phyloP scores from a whole-genome alignment of 2,888 invertebrate genomes.

The Drosophila greeni region DNA sequence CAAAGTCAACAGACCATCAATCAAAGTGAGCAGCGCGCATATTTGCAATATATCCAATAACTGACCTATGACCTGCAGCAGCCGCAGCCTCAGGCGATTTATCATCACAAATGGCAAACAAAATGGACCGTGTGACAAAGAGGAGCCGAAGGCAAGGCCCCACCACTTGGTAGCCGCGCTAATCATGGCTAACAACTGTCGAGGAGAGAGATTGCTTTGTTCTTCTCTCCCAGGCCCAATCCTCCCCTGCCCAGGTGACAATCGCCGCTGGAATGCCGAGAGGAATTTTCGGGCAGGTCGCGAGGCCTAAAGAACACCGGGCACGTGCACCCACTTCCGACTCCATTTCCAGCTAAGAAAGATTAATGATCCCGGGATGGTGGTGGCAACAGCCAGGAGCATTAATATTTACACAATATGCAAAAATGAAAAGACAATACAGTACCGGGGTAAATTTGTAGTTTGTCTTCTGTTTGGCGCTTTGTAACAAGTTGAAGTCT shows the following conservation, averaged over 20 bases:
- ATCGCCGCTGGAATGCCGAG: conserved; percentile 16
- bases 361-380: conserved; percentile 61
- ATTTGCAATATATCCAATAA: conserved; percentile 56
- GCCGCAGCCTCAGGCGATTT: conserved; percentile 47
- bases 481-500: conserved; percentile 7
- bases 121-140: conserved; percentile 51
- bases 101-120: conserved; percentile 65
- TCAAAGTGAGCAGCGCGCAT: conserved; percentile 52
- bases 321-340: background rate
- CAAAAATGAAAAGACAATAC: conserved; percentile 53
- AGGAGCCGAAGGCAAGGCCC: conserved; percentile 10
- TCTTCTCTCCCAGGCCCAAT: conserved; percentile 8
- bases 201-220: conserved; percentile 25
- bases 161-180: conserved; percentile 53
- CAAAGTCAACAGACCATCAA: conserved; percentile 60
- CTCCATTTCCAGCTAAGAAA: conserved; percentile 51
- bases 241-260: conserved; percentile 24
- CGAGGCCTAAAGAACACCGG: conserved; percentile 24
- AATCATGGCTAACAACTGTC: conserved; percentile 54
- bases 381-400: conserved; percentile 48
- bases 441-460: conserved; percentile 31
- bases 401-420: conserved; percentile 64
- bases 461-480: conserved; percentile 15
- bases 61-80: conserved; percentile 56
- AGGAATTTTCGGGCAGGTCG: conserved; percentile 36